Evolutionary conservation across 2,113 vertebrate genomes (phyloP), one percentile per base, ranked within the genome.

Genomic region (Papio anubis): DNA sequence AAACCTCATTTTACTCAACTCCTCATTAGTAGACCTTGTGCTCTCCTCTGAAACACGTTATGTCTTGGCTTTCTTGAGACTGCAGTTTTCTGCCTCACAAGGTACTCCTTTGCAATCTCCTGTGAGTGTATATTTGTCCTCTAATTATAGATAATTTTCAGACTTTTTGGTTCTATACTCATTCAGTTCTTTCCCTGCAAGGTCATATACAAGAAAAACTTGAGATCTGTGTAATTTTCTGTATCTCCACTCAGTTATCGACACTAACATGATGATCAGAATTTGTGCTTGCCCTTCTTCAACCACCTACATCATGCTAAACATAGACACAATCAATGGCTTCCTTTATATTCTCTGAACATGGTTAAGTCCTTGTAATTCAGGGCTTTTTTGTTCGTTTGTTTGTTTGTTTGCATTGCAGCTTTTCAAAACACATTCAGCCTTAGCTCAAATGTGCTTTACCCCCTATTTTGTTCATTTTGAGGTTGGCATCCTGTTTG

Each of bases 41-140:
- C 61, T 64, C 4, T 57, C 9, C 21, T 72, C 16, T 43, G 38
- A 27, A 27, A 5, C 40, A 30, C 1, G 0, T 4, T 4, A 6
- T 21, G 7, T 55, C 21, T 32, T 38, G 38, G 30, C 5, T 55
- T 55, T 45, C 55, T 45, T 27, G 27, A 81, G 25, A 66, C 5
- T 0, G 4, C 1, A 38, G 0, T 5, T 20, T 55, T 90, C 30
- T 66, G 45, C 1, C 23, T 38, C 23, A 61, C 2, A 20, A 21
- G 8, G 5, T 35, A 40, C 25, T 68, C 30, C 17, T 72, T 40
- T 35, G 43, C 23, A 64, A 12, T 40, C 18, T 32, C 27, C 6
- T 32, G 1, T 43, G 7, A 1, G 1, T 61, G 20, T 17, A 1
- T 16, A 16, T 32, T 57, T 66, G n/a, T 50, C 38, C 21, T 91